Percentiles rank a stretch among this genome's conserved stretches.
These are phyloP conservation scores for Gortyna flavago DNA, from an alignment of 2,888 invertebrate genomes.

Conservation along the genomic window DNA sequence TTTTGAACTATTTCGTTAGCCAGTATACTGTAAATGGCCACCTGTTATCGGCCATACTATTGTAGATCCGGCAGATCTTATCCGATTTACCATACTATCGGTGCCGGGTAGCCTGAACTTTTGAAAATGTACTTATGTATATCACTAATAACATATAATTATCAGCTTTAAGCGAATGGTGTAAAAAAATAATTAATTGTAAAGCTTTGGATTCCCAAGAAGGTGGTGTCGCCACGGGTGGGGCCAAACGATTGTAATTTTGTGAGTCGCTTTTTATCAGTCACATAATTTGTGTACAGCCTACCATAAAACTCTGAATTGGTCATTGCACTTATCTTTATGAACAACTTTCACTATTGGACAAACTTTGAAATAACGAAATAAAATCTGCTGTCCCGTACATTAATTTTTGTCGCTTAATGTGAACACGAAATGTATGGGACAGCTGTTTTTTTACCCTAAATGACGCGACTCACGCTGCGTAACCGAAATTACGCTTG, in stretches of 20 bases:
- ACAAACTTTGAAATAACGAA: not conserved
- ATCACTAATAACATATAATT: not conserved
- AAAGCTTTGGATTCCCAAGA: not conserved
- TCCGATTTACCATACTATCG: not conserved
- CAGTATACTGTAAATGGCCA: not conserved
- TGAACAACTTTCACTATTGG: not conserved
- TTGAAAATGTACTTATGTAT: not conserved
- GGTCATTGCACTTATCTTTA: not conserved
- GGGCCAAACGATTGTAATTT: not conserved
- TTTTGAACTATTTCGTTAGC: not conserved
- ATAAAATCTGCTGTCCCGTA: not conserved
- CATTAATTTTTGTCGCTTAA: not conserved
- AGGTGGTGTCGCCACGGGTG: not conserved
- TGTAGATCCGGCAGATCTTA: not conserved
- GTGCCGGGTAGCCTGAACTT: not conserved
- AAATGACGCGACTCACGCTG: too few species aligned
- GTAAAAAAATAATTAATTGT: not conserved
- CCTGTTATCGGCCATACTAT: not conserved
- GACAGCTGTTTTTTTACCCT: not conserved
- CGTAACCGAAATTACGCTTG: not conserved
- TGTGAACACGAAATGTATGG: not conserved
- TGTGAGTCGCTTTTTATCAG: not conserved
- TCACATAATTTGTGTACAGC: not conserved
- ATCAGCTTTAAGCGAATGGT: conserved; percentile 8
- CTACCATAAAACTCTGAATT: not conserved